Evolutionary conservation across 2,888 invertebrate species (phyloP), one percentile per base, ranked within the genome.

Genomic region (Latrodectus elegans): DNA sequence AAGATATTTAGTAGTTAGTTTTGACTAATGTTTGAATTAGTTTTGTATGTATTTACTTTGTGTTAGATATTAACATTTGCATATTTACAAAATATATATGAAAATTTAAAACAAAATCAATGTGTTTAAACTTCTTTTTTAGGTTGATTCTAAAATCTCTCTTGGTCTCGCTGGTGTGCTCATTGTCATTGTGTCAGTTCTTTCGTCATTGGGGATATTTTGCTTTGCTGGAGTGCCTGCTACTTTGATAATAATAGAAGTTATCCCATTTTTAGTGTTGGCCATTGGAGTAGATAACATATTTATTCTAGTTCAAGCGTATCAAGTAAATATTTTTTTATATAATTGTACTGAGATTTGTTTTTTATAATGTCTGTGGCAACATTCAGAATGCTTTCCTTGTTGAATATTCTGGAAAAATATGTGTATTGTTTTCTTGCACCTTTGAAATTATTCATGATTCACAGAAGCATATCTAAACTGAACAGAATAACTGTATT

Each of bases 221-320:
- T 98, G 97, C 1, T 98, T 95, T 92, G 93, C 95, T 81, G 97
- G 97, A 11, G 93, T 98, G 6, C 95, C 98, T 1, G 98, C 98
- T 0, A 99, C 99, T 0, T 93, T 99, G 81, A 99, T 99, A 92
- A 99, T 99, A 90, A 96, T 99, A 71, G 99, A 99, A 93, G 99
- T 99, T 8, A 97, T 99, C 89, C 99, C 99, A 0, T 99, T 99
- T 94, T 93, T 99, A 81, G 99, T 99, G 51, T 93, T 99, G 90
- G 99, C 99, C 4, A 99, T 99, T 1, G 99, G 99, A 3, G 99
- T 99, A 0, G 99, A 99, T 93, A 99, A 99, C 92, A 98, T 99
- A 91, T 99, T 99, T 93, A 98, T 99, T 90, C 94, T 99, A 81
- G 99, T 99, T 76, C 98, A 99, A 93, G 97, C 97, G 0, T 97